Base-by-base conservation (phyloP, 1,140 invertebrate genomes). In the Centruroides vittatus region DNA sequence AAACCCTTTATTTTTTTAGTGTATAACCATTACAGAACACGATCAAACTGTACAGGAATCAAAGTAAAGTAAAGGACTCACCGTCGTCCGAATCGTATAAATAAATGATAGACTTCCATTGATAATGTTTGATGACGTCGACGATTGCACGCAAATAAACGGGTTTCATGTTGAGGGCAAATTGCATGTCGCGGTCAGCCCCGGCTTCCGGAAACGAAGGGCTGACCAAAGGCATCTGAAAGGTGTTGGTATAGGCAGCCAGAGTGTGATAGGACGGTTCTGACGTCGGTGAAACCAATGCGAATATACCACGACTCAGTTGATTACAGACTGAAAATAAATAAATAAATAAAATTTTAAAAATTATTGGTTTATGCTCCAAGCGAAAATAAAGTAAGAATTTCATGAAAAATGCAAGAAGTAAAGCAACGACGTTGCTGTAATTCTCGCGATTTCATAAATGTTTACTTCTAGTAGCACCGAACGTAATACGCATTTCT, bases 21-120 rank as follows among this genome's bases (percentile, higher is more conserved):
- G 23, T 23, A 23, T 23, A 23, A 23, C 23, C 23, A 23, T 23
- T 23, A 23, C 23, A 2, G 23, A 23, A 23, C 23, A 23, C 23
- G 23, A 23, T 23, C 23, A 23, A 23, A 23, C 2, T 23, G 23
- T 23, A 23, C 23, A 23, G 23, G 23, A 53, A 23, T 6, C 35
- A 23, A 34, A 34, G 5, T 10, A 49, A 51, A 55, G 35, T 67
- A 69, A 65, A 23, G 23, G 23, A 83, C 86, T 85, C 78, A 94
- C 92, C 92, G 74, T 94, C 91, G 72, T 94, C 88, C 9, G 89
- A 93, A 76, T 94, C 89, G 73, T 95, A 96, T 63, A 96, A 79
- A 77, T 93, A 96, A 71, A 94, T 89, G 69, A 96, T 89, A 71
- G 86, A 86, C 67, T 83, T 84, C 92, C 93, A 97, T 54, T 86